phyloP scores from a whole-genome alignment of 2,888 invertebrate genomes.

The Oeneis ivallda region DNA sequence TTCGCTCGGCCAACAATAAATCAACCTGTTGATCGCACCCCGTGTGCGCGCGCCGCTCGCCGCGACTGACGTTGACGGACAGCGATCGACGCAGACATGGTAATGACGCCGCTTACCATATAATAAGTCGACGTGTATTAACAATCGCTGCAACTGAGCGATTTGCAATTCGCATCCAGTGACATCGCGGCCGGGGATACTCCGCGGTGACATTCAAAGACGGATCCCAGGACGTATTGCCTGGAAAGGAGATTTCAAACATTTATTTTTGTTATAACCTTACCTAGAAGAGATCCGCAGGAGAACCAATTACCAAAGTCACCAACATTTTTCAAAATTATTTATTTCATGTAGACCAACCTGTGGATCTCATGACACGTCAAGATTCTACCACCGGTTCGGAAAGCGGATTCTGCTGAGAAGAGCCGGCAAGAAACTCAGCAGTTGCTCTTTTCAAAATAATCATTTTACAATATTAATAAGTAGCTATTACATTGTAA shows the following conservation, averaged over 20 bases:
- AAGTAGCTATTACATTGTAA: no score
- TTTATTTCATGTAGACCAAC: no score
- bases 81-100: slow-evolving; percentile 68
- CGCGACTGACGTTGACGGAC: slow-evolving; percentile 74
- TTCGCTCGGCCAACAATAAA: background rate
- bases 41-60: slow-evolving; percentile 44
- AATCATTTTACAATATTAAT: no score
- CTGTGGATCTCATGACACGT: no score
- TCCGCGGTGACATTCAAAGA: slow-evolving; percentile 26
- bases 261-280: background rate
- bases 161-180: slow-evolving; percentile 51
- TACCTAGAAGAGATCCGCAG: no score
- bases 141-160: slow-evolving; percentile 30
- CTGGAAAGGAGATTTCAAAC: slow-evolving; percentile 2
- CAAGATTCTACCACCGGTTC: no score
- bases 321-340: no score
- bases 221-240: slow-evolving; percentile 13
- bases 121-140: slow-evolving; percentile 63
- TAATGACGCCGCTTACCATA: slow-evolving; percentile 77
- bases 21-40: slow-evolving; percentile 13
- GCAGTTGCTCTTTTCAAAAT: no score
- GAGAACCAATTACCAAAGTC: no score
- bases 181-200: slow-evolving; percentile 32
- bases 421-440: no score
- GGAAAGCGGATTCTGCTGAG: no score